Conservation (phyloP, 64 coral and sea anemone species). For the Stichodactyla mertensii region DNA sequence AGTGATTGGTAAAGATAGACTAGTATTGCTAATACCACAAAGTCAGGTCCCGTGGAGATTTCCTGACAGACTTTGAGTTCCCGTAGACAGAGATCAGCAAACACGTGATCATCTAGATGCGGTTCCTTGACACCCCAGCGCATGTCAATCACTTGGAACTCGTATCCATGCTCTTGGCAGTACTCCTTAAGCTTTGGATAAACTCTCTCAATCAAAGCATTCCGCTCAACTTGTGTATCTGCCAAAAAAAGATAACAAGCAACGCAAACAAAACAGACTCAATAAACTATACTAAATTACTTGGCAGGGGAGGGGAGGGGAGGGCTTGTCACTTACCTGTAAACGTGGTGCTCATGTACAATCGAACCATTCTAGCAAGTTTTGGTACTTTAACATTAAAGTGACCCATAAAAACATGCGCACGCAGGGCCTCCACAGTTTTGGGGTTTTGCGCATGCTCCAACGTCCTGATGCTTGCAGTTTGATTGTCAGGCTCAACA, state of each 20-base stretch:
- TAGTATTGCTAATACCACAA: conserved; percentile 62
- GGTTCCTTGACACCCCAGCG: conserved; percentile 82
- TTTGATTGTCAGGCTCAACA: neutral
- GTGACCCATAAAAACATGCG: conserved; percentile 66
- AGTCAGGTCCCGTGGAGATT: conserved; percentile 78
- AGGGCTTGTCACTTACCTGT: conserved; percentile 36
- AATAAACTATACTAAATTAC: too few species aligned
- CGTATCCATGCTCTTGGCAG: conserved; percentile 71
- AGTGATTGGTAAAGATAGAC: neutral
- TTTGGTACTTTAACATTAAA: conserved; percentile 54
- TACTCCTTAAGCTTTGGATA: conserved; percentile 81
- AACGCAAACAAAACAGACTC: neutral
- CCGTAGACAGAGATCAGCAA: conserved; percentile 49
- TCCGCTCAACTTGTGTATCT: conserved; percentile 82
- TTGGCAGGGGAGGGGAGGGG: neutral
- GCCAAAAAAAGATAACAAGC: neutral
- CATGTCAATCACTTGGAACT: conserved; percentile 93
- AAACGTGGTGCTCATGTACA: conserved; percentile 78
- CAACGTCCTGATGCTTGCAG: neutral
- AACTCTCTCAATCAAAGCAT: conserved; percentile 64
- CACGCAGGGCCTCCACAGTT: conserved; percentile 49
- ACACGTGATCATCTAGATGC: conserved; percentile 64
- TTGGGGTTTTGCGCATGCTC: conserved; percentile 18
- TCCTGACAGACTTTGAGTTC: conserved; percentile 58
- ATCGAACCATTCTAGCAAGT: conserved; percentile 45